Conservation (phyloP, 2,888 invertebrate species). For the Rutpela maculata region DNA sequence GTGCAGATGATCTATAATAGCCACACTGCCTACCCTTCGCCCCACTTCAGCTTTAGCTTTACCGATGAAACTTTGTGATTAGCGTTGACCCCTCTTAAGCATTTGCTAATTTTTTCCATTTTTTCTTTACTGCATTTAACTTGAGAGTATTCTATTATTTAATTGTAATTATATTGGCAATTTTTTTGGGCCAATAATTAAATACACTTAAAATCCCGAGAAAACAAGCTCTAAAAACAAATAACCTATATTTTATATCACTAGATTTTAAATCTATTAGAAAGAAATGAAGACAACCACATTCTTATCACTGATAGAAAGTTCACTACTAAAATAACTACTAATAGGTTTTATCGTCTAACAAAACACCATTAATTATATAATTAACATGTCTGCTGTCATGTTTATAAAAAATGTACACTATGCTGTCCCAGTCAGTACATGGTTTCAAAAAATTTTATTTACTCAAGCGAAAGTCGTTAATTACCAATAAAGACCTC, state of each 20-base stretch:
- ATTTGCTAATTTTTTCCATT: no score
- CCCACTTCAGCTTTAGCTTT: no score
- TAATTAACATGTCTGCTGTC: slow-evolving; percentile 18
- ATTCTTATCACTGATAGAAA: not conserved
- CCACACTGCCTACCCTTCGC: no score
- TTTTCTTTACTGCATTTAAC: no score
- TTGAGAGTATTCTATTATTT: no score
- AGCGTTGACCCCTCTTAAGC: no score
- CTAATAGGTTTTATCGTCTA: not conserved
- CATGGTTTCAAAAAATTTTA: not conserved
- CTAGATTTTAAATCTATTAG: not conserved
- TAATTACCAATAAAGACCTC: slow-evolving; percentile 12
- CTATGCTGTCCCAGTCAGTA: not conserved
- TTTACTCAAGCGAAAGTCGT: slow-evolving; percentile 4
- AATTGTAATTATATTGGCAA: no score
- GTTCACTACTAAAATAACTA: not conserved
- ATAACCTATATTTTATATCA: not conserved
- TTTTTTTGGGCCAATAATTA: not conserved
- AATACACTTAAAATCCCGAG: not conserved
- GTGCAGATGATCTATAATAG: no score
- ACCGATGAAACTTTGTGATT: no score
- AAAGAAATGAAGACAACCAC: not conserved
- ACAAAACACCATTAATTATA: slow-evolving; percentile 11
- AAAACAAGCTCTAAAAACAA: not conserved
- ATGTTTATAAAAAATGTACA: slow-evolving; percentile 8